Conservation (phyloP, 2,113 vertebrate species). For the Eurystomus gularis region DNA sequence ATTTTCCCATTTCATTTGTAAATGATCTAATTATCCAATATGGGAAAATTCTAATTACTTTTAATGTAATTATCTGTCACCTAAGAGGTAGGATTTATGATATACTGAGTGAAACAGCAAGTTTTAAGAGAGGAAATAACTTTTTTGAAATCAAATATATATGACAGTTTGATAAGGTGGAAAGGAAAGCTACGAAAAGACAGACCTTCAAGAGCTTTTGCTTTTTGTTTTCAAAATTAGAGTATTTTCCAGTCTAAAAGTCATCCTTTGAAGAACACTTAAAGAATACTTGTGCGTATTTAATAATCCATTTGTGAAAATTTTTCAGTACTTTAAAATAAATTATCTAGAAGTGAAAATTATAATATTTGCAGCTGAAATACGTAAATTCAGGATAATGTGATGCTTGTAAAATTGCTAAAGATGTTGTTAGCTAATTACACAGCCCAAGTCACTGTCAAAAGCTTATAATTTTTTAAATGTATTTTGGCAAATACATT, state of each 20-base stretch:
- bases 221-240: neutral
- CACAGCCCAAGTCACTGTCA: neutral
- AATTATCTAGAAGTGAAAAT: neutral
- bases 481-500: neutral
- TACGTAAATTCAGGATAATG: neutral
- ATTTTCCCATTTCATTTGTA: neutral
- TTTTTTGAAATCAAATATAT: neutral
- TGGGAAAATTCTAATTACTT: neutral
- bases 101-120: neutral
- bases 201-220: neutral
- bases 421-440: neutral
- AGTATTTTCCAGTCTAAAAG: neutral
- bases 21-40: neutral
- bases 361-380: neutral
- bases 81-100: neutral
- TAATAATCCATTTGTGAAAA: neutral
- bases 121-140: neutral
- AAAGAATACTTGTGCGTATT: neutral
- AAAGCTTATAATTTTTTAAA: neutral
- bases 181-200: neutral
- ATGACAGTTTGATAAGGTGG: neutral
- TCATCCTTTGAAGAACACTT: neutral
- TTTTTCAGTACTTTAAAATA: neutral
- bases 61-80: neutral
- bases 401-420: neutral